Base-by-base conservation (phyloP, 2,797 vertebrate species). In the Eulemur mongoz region DNA sequence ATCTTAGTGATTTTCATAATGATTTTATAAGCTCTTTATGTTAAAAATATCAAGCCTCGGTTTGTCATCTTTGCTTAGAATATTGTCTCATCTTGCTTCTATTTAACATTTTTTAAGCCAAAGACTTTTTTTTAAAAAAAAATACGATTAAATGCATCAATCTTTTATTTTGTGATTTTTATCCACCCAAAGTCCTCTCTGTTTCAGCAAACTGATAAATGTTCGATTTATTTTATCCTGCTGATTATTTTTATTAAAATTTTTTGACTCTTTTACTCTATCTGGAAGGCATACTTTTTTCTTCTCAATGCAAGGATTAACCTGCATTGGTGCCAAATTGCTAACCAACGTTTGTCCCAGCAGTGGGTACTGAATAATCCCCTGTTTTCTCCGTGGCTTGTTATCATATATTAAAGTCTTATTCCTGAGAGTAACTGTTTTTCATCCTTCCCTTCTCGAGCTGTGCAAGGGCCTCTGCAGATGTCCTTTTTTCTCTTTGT, bases 131-230 rank as follows among this genome's bases (percentile, higher is more conserved):
- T 0, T 7, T 7, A 20, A 52, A 52, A 78, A 89, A 73, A 50
- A 48, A 48, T 90, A 92, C 1, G 15, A 85, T 94, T 73, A 78
- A 88, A 75, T 30, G 73, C 15, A 91, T 70, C 48, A 63, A 25
- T 91, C n/a, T 91, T 95, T 61, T 45, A 92, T 88, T 94, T 92
- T 87, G 72, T 84, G 87, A 86, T 89, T 72, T 80, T 80, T 94
- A 92, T 75, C 75, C 48, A 94, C 38, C 40, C 27, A 67, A 70
- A 70, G 27, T 89, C 43, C 18, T 85, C 57, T 80, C 80, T 88
- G 52, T 92, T 86, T 89, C 50, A 14, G 5, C 32, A 89, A 38
- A 69, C 83, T 80, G 61, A 81, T 70, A 78, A 63, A 85, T 81
- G 20, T 80, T 90, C 23, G 43, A 1, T 50, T 94, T 65, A 67